phyloP scores from a whole-genome alignment of 2,113 vertebrate species.

The Gymnogyps californianus region DNA sequence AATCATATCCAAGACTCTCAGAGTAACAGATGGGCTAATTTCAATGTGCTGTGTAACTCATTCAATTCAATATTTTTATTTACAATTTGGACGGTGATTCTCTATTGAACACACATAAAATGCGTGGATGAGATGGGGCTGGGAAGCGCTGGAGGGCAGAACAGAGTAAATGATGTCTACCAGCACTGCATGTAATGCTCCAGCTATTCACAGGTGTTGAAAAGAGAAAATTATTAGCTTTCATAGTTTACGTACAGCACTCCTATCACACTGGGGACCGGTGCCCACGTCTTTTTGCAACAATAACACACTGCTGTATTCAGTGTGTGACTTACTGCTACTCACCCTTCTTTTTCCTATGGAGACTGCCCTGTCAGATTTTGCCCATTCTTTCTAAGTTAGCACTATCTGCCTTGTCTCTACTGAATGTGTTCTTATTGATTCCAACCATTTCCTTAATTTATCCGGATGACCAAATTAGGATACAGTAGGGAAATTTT shows the following conservation, averaged over 20 bases:
- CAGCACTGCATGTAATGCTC: neutral
- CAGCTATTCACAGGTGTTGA: neutral
- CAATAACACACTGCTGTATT: neutral
- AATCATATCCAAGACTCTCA: neutral
- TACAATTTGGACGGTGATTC: neutral
- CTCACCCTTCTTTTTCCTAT: neutral
- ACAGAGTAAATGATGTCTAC: neutral
- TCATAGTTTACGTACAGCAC: neutral
- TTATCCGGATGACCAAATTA: neutral
- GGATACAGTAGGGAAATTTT: neutral
- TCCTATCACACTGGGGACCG: neutral
- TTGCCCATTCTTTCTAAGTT: neutral
- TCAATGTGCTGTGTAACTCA: neutral
- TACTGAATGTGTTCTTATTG: neutral
- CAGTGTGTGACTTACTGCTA: neutral
- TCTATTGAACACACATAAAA: neutral
- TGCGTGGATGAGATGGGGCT: neutral
- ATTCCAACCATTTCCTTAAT: neutral
- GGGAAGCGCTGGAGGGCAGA: neutral
- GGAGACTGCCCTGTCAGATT: neutral
- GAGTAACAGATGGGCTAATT: neutral
- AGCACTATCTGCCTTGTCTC: neutral
- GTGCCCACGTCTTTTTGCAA: accelerated
- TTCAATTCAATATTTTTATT: neutral
- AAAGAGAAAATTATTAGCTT: constrained; percentile 12